phyloP scores from a whole-genome alignment of 2,113 vertebrate species.

The Willisornis vidua region DNA sequence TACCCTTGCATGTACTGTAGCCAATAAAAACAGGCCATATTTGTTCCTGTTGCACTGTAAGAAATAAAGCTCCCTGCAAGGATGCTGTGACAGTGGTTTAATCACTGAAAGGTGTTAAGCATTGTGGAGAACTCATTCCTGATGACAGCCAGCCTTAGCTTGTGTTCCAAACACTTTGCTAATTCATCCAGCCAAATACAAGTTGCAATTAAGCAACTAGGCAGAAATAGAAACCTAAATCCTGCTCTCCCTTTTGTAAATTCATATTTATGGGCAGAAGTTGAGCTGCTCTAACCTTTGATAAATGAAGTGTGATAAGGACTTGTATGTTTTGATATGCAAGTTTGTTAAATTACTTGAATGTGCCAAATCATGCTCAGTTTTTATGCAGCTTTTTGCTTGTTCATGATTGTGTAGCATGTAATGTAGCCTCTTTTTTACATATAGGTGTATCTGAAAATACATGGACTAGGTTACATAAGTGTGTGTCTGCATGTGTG shows the following conservation, averaged over 20 bases:
- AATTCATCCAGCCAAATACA: neutral
- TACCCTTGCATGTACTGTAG: neutral
- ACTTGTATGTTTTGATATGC: neutral
- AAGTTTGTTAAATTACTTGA: neutral
- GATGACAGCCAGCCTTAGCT: neutral
- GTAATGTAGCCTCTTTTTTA: neutral
- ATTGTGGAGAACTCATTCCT: neutral
- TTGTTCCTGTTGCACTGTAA: neutral
- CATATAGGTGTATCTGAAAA: neutral
- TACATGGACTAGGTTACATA: accelerated
- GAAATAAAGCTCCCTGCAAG: neutral
- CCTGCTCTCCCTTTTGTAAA: neutral
- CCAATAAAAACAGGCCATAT: neutral
- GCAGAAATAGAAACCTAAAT: neutral
- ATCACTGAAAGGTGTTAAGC: neutral
- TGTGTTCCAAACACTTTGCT: neutral
- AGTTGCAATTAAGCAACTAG: neutral
- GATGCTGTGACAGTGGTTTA: neutral
- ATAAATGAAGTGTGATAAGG: neutral
- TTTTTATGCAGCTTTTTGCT: neutral
- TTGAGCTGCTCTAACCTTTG: neutral
- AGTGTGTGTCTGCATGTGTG: neutral
- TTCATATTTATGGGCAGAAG: neutral
- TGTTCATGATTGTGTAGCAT: neutral
- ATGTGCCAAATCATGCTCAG: neutral